Conservation (phyloP, 23 tunicate species). For the Clavelina lepadiformis region DNA sequence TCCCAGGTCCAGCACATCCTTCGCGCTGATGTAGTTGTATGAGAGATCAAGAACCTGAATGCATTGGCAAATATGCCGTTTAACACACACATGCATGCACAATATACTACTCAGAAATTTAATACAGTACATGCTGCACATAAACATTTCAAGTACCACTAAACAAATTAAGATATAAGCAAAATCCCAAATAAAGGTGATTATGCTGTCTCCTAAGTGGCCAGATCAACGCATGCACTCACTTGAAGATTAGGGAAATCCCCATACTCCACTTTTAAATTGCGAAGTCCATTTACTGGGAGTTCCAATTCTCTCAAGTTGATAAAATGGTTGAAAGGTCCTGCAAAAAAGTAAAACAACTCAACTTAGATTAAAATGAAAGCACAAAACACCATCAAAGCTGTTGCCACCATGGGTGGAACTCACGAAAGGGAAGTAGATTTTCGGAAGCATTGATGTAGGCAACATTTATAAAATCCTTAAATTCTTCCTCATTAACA, state of each 20-base stretch:
- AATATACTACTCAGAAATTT: too few relatives aligned
- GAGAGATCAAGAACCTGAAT: conserved; percentile 87
- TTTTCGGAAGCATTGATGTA: conserved; percentile 90
- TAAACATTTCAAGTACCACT: too few relatives aligned
- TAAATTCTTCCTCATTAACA: conserved; percentile 43
- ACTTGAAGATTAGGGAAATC: conserved; percentile 81
- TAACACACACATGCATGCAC: too few relatives aligned
- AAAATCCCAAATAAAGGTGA: too few relatives aligned
- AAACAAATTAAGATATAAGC: too few relatives aligned
- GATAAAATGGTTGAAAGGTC: conserved; percentile 54
- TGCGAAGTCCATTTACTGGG: conserved; percentile 73
- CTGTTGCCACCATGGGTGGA: background rate
- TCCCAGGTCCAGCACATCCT: conserved; percentile 63
- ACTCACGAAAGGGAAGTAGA: conserved; percentile 66
- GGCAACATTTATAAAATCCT: conserved; percentile 70
- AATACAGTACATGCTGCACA: too few relatives aligned
- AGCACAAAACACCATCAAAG: background rate
- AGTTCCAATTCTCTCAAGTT: conserved; percentile 84
- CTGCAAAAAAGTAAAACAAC: conserved; percentile 12
- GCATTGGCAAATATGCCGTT: too few relatives aligned
- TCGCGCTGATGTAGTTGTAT: conserved; percentile 62
- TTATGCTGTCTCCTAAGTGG: too few relatives aligned
- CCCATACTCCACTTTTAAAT: conserved; percentile 21
- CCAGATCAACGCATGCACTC: too few relatives aligned
- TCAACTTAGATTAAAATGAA: background rate